phyloP scores from a whole-genome alignment of 1,140 invertebrate species.

The Rhizoglyphus robini region DNA sequence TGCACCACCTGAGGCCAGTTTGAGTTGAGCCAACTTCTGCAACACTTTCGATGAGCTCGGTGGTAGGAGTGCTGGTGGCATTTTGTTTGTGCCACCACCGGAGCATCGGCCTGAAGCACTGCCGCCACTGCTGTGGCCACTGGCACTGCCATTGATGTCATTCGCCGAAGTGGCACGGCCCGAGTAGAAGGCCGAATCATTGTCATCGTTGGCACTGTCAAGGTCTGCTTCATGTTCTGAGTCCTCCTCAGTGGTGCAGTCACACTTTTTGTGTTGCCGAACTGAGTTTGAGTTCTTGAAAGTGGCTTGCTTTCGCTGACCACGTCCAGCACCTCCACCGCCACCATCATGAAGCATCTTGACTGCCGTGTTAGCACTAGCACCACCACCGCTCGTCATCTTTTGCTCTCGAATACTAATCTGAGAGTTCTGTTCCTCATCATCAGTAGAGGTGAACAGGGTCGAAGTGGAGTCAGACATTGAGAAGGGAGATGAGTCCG shows the following conservation, averaged over 20 bases:
- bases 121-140: background rate
- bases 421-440: too few relatives aligned
- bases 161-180: background rate
- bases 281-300: too few relatives aligned
- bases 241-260: background rate
- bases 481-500: background rate
- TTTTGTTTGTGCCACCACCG: background rate
- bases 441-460: background rate
- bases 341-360: too few relatives aligned
- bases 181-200: constrained; percentile 15
- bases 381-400: too few relatives aligned
- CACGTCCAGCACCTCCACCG: too few relatives aligned
- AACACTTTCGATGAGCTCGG: background rate
- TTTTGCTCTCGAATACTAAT: too few relatives aligned
- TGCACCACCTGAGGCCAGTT: background rate
- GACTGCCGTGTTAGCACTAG: too few relatives aligned
- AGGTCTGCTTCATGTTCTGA: background rate
- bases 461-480: background rate
- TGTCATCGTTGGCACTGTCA: constrained; percentile 3
- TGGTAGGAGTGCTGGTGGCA: background rate
- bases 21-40: background rate
- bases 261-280: too few relatives aligned
- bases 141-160: background rate
- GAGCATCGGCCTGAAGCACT: background rate
- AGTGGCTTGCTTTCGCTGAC: too few relatives aligned